Evolutionary conservation across 2,113 vertebrate genomes (phyloP).

Genomic region (Grantiella picta): DNA sequence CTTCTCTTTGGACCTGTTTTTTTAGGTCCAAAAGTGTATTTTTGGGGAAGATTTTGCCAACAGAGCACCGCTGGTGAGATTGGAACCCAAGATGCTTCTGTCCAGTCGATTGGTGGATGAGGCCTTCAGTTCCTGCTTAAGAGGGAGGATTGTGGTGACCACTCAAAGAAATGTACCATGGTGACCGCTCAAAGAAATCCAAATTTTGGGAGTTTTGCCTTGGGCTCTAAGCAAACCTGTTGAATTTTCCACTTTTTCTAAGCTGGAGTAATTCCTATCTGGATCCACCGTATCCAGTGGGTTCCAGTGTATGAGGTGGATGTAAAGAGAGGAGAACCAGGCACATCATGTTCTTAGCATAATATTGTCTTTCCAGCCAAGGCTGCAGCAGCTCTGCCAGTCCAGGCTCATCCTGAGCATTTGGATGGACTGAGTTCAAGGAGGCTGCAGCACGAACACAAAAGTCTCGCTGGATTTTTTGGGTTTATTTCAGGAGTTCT

Average conservation of each 20-base stretch:
- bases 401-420: not conserved
- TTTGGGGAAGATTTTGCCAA: not conserved
- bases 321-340: not conserved
- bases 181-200: not conserved
- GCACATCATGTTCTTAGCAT: not conserved
- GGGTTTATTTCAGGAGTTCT: conserved; percentile 56
- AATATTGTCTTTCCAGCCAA: not conserved
- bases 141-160: not conserved
- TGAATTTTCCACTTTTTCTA: not conserved
- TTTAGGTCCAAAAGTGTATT: not conserved
- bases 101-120: rapidly evolving
- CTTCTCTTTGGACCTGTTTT: not conserved
- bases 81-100: not conserved
- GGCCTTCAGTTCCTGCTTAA: not conserved
- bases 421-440: not conserved
- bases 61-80: not conserved
- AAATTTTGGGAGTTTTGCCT: not conserved
- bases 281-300: not conserved
- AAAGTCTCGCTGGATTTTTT: not conserved
- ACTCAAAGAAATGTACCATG: not conserved
- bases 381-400: not conserved
- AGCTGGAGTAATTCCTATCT: not conserved
- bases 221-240: not conserved
- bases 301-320: not conserved
- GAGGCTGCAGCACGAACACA: not conserved